These are phyloP conservation scores for Ceratosolen fusciceps DNA, from an alignment of 1,140 invertebrate genomes.

Conservation along the genomic window DNA sequence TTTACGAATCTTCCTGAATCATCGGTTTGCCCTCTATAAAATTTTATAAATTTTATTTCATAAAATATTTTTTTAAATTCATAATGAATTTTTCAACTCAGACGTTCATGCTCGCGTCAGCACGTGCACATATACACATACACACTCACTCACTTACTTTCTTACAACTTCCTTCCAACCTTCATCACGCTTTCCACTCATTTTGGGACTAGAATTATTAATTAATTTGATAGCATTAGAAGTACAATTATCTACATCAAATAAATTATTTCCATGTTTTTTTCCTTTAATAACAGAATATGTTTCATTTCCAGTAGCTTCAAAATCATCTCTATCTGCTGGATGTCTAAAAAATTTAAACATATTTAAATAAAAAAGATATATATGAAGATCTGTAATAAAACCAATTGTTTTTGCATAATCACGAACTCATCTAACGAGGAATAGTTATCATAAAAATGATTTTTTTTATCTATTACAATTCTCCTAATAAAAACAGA, in stretches of 20 bases:
- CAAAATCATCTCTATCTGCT: constrained; percentile 79
- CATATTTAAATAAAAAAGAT: not conserved
- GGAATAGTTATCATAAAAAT: too few species aligned
- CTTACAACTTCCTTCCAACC: constrained; percentile 98
- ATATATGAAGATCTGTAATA: not conserved
- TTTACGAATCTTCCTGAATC: constrained; percentile 70
- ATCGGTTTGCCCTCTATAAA: constrained; percentile 66
- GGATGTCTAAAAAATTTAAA: constrained; percentile 68
- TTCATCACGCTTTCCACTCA: constrained; percentile 85
- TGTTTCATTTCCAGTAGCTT: constrained; percentile 77
- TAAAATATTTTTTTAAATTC: constrained; percentile 44
- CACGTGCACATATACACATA: too few species aligned
- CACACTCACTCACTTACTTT: too few species aligned
- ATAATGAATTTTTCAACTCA: too few species aligned
- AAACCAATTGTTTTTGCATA: too few species aligned
- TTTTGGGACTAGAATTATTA: constrained; percentile 79
- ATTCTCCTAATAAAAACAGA: too few species aligned
- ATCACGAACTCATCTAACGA: too few species aligned
- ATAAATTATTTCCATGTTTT: constrained; percentile 69
- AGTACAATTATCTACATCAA: constrained; percentile 65
- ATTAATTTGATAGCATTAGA: constrained; percentile 59
- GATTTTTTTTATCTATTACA: too few species aligned
- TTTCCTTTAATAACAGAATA: constrained; percentile 74
- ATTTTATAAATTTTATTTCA: not conserved
- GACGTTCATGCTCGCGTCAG: too few species aligned